Evolutionary conservation across 2,888 invertebrate genomes (phyloP).

Genomic region (Lasioglossum calceatum): DNA sequence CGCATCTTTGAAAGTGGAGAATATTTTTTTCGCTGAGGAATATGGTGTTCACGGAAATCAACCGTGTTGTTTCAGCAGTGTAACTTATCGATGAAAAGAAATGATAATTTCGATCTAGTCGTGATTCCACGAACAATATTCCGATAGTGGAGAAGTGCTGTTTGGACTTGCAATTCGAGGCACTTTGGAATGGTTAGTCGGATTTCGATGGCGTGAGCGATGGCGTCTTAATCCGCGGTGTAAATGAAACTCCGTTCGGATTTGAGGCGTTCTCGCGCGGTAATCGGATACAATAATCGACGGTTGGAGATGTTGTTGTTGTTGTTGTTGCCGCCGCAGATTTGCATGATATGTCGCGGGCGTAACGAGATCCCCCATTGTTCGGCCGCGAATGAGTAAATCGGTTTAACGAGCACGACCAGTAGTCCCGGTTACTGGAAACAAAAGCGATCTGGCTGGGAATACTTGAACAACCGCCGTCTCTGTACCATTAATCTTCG

Average conservation of each 20-base stretch:
- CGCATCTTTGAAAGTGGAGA: too few species aligned
- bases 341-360: conserved; percentile 28
- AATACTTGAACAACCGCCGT: conserved; percentile 29
- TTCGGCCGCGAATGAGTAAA: conserved; percentile 22
- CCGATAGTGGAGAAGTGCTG: neutral
- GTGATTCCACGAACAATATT: too few species aligned
- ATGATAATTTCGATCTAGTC: too few species aligned
- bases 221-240: neutral
- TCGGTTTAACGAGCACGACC: conserved; percentile 47
- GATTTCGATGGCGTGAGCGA: neutral
- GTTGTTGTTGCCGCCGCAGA: conserved; percentile 10
- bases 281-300: conserved; percentile 24
- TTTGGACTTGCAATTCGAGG: neutral
- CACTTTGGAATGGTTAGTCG: neutral
- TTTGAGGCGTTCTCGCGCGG: neutral
- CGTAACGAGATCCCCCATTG: conserved; percentile 28
- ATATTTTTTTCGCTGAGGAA: too few species aligned
- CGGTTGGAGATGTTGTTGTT: neutral
- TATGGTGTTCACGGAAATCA: too few species aligned
- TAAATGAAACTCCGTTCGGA: neutral
- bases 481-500: conserved; percentile 44
- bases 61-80: too few species aligned
- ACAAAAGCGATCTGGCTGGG: conserved; percentile 40
- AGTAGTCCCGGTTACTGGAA: conserved; percentile 16
- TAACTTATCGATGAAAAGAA: too few species aligned